Evolutionary conservation across 1,140 invertebrate genomes (phyloP).

Genomic region (Heterodera schachtii): DNA sequence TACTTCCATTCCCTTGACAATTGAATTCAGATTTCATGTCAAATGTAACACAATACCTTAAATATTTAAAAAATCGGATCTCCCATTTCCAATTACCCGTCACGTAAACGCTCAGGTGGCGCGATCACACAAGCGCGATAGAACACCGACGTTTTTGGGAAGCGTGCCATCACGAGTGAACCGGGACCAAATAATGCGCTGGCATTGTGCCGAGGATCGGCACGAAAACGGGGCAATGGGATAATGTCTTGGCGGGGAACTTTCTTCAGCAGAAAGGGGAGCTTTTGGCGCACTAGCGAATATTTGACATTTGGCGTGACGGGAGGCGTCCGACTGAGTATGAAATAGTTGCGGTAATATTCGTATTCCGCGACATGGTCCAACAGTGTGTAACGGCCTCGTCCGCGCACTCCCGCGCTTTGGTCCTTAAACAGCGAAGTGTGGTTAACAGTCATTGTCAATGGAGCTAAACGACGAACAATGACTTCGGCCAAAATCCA

Average conservation of each 20-base stretch:
- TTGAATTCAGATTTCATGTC: not conserved
- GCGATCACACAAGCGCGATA: not conserved
- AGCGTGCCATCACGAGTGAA: constrained; percentile 2
- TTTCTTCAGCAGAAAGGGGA: not conserved
- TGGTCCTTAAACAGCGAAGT: not conserved
- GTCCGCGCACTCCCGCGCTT: not conserved
- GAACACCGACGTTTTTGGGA: constrained; percentile 2
- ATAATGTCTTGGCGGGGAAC: not conserved
- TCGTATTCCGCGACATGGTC: constrained; percentile 1
- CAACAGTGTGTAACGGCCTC: not conserved
- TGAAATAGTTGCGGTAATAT: not conserved
- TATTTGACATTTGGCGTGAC: not conserved
- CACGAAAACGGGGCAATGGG: not conserved
- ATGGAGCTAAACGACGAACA: not conserved
- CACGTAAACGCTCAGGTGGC: not conserved
- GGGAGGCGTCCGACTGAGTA: not conserved
- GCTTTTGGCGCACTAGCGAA: not conserved
- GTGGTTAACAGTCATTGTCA: too few relatives aligned
- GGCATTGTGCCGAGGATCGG: not conserved
- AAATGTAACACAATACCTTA: constrained; percentile 7
- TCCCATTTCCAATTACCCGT: not conserved
- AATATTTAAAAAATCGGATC: not conserved
- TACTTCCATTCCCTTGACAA: not conserved
- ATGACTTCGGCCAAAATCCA: constrained; percentile 10
- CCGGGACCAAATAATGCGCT: constrained; percentile 6